phyloP scores from a whole-genome alignment of 2,797 vertebrate species.

The Mus minutoides region DNA sequence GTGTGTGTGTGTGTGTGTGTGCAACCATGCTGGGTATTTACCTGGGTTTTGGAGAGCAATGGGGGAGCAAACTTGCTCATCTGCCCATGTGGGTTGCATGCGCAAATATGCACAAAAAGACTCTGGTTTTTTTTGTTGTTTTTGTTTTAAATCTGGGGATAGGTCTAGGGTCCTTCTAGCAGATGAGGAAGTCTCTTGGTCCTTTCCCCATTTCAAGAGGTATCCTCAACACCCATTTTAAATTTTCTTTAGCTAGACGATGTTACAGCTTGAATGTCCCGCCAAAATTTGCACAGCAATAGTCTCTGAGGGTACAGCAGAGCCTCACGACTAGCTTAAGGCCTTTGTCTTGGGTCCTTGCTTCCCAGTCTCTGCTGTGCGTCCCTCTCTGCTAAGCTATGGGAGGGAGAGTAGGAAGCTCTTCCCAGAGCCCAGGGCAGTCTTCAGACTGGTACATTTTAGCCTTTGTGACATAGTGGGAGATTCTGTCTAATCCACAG shows the following conservation, averaged over 20 bases:
- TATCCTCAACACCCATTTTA: background rate
- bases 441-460: background rate
- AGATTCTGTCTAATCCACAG: background rate
- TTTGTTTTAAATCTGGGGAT: background rate
- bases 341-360: background rate
- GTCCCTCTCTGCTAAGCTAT: background rate
- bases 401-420: background rate
- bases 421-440: background rate
- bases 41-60: background rate
- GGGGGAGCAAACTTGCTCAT: background rate
- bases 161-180: background rate
- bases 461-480: background rate
- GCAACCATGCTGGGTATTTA: background rate
- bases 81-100: background rate
- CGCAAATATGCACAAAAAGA: background rate
- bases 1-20: background rate
- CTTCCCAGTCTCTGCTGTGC: background rate
- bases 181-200: background rate
- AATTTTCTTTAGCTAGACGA: background rate
- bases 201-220: background rate
- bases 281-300: background rate
- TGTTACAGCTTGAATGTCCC: background rate
- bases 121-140: background rate
- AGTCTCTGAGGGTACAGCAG: background rate
- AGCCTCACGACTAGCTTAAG: background rate